Percentiles rank a stretch among this genome's conserved stretches.
Evolutionary conservation across 2,797 vertebrate species (phyloP).

Genomic region (Xyrichtys novacula): DNA sequence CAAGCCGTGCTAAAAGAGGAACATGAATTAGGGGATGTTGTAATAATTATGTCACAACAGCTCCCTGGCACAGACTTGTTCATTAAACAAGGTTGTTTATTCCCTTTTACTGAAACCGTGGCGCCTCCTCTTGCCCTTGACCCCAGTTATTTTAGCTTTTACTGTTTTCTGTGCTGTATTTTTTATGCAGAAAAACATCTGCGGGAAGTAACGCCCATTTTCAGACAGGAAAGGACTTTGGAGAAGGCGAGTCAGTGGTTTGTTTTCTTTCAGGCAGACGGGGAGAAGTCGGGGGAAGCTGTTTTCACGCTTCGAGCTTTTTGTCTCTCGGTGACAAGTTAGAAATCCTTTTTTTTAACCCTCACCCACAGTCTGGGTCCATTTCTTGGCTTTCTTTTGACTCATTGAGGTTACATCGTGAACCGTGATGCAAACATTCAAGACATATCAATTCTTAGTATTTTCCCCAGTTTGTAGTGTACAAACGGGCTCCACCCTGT

Average conservation of each 20-base stretch:
- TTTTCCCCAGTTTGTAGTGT: not conserved
- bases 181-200: conserved; percentile 42
- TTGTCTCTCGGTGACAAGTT: no score
- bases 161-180: conserved; percentile 15
- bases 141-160: conserved; percentile 10
- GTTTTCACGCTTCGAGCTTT: conserved; percentile 59
- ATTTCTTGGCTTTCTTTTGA: conserved; percentile 54
- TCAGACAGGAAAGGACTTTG: conserved; percentile 52
- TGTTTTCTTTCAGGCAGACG: conserved; percentile 64
- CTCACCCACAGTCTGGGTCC: conserved; percentile 39
- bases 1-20: conserved; percentile 53
- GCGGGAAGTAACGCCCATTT: conserved; percentile 47
- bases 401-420: conserved; percentile 62
- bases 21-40: conserved; percentile 52
- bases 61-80: conserved; percentile 24
- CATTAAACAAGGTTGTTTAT: conserved; percentile 26
- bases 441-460: conserved; percentile 34
- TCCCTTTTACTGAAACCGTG: conserved; percentile 5
- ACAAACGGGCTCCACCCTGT: conserved; percentile 71
- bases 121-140: conserved; percentile 37
- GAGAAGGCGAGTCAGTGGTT: conserved; percentile 54
- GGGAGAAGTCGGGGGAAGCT: conserved; percentile 15
- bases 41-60: conserved; percentile 52
- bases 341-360: conserved; percentile 38
- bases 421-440: conserved; percentile 33